Conservation (phyloP, 1,140 invertebrate species). For the Spodoptera frugiperda region DNA sequence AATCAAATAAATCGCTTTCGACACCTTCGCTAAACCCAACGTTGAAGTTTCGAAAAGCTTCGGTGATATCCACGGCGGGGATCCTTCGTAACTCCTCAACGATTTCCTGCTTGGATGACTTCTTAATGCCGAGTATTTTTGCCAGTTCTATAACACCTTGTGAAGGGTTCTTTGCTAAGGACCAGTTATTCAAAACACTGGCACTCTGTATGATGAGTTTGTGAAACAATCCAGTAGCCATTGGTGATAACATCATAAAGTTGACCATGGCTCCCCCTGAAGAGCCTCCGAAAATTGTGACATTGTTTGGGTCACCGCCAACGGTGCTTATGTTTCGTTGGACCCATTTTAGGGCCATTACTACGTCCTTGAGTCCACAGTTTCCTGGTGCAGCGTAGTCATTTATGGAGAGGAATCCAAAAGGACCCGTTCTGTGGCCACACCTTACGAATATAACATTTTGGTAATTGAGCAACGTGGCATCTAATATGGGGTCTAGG, state of each 20-base stretch:
- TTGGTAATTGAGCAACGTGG: conserved; percentile 65
- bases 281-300: conserved; percentile 88
- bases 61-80: conserved; percentile 63
- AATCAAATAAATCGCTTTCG: conserved; percentile 62
- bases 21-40: conserved; percentile 44
- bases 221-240: conserved; percentile 86
- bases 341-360: conserved; percentile 88
- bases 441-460: conserved; percentile 75
- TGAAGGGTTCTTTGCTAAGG: conserved; percentile 69
- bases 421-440: conserved; percentile 72
- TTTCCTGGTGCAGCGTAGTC: conserved; percentile 86
- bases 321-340: conserved; percentile 87
- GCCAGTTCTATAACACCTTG: conserved; percentile 66
- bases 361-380: conserved; percentile 88
- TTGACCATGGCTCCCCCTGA: conserved; percentile 87
- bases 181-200: conserved; percentile 75
- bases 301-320: conserved; percentile 87
- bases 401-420: conserved; percentile 77
- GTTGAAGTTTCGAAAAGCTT: conserved; percentile 57
- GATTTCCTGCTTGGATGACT: conserved; percentile 64
- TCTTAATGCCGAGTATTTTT: conserved; percentile 67
- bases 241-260: conserved; percentile 84
- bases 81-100: conserved; percentile 71
- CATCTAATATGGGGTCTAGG: conserved; percentile 64
- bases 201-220: conserved; percentile 82